Base-by-base conservation (phyloP, 2,888 invertebrate genomes). In the Lepidochitona cinerea region DNA sequence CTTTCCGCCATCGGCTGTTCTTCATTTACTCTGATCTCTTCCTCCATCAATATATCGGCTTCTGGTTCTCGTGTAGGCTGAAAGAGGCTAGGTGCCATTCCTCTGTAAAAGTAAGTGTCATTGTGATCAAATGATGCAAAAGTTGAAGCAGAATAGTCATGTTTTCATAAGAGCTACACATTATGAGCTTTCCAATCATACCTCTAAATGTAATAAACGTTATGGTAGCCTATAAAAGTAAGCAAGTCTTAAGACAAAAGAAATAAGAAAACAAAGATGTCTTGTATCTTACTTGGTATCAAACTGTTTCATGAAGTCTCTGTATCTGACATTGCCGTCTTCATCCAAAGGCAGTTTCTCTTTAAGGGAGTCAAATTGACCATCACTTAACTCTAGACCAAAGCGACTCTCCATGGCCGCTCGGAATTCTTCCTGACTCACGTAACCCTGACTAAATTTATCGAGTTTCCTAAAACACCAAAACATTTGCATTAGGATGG, bases 281-380 rank as follows among this genome's bases (percentile, higher is more conserved):
- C 1, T 7, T 14, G 26, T 26, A 33, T 73, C 85, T 76, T 75
- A 90, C 90, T 84, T 88, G 68, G 90, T 89, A 75, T 90, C 90
- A 80, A 90, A 90, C 81, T 88, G 88, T 54, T 88, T 85, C 88
- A 90, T 89, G 74, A 90, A 90, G 36, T 88, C 86, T 18, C 87
- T 84, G 77, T 90, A 90, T 78, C 81, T 83, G 37, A 90, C 88
- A 76, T 84, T 82, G 6, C 89, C 89, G n/a, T 89, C 88, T 18
- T 84, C 85, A 71, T 88, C 87, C 12, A 89, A 79, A 0, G 90
- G 90, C 9, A 90, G 79, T 53, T 85, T 81, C 76, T 90, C 89
- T 4, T 89, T 74, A 69, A 90, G 85, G 0, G 78, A 71, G 0
- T 84, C 81, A 73, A 89, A 90, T 84, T 90, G 89, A 0, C 78